Percentiles rank a stretch among this genome's conserved stretches.
These are phyloP conservation scores for Malthinus seriepunctatus DNA, from an alignment of 2,888 invertebrate species.

Conservation along the genomic window DNA sequence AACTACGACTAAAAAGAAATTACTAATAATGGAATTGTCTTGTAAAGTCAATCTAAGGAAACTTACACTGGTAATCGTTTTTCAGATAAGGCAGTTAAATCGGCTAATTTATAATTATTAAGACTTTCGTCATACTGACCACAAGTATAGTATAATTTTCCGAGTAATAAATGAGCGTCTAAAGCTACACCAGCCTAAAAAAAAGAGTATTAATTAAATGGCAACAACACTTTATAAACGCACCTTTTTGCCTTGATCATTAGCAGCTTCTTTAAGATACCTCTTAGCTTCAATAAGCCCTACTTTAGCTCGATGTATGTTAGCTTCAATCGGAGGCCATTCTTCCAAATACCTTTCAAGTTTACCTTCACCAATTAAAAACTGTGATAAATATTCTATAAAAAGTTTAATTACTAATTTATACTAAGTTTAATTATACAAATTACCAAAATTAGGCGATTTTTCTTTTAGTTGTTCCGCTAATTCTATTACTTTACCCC, in stretches of 20 bases:
- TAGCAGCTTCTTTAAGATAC: slow-evolving; percentile 71
- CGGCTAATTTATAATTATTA: slow-evolving; percentile 80
- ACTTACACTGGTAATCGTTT: slow-evolving; percentile 79
- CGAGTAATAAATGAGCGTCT: slow-evolving; percentile 85
- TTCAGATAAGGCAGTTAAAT: slow-evolving; percentile 81
- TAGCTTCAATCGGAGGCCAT: slow-evolving; percentile 80
- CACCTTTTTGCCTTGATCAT: slow-evolving; percentile 76
- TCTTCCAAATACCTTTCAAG: slow-evolving; percentile 88
- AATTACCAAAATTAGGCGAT: slow-evolving; percentile 72
- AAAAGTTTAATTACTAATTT: too few relatives aligned
- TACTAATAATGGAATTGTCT: not conserved
- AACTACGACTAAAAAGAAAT: slow-evolving; percentile 68
- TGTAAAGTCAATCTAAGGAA: not conserved
- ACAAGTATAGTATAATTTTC: slow-evolving; percentile 89
- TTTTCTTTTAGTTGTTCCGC: slow-evolving; percentile 82
- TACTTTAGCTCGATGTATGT: slow-evolving; percentile 74
- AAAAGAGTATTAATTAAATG: not conserved
- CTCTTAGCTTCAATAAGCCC: slow-evolving; percentile 81
- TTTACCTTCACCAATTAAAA: slow-evolving; percentile 87
- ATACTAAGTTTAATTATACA: not conserved
- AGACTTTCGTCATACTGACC: slow-evolving; percentile 84
- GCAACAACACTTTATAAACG: not conserved
- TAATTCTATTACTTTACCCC: slow-evolving; percentile 87
- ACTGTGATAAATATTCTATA: slow-evolving; percentile 78
- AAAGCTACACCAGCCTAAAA: slow-evolving; percentile 74